phyloP scores from a whole-genome alignment of 2,113 vertebrate species.

The Stictonetta naevosa region DNA sequence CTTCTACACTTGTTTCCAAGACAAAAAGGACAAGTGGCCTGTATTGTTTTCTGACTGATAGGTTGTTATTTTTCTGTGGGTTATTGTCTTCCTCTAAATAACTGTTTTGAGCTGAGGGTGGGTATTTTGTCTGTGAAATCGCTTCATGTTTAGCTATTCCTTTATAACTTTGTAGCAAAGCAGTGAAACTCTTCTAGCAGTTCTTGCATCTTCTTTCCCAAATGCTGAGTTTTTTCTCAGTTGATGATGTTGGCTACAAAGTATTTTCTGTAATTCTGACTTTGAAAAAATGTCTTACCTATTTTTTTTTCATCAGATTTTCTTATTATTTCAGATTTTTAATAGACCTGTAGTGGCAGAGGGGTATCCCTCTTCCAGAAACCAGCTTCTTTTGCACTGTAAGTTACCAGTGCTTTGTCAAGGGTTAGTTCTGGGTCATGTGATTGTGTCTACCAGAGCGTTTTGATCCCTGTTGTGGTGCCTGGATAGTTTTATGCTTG shows the following conservation, averaged over 20 bases:
- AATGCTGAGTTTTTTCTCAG: neutral
- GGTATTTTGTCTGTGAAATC: accelerated
- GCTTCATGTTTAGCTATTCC: accelerated
- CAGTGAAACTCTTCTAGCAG: neutral
- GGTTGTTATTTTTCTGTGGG: neutral
- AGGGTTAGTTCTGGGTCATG: neutral
- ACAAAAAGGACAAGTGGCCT: neutral
- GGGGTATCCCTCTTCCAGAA: neutral
- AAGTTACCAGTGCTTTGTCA: neutral
- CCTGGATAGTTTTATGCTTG: neutral
- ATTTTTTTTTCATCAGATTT: neutral
- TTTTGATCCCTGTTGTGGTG: neutral
- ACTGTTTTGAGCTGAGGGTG: neutral
- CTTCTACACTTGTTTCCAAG: neutral
- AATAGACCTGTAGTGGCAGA: neutral
- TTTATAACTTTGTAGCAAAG: neutral
- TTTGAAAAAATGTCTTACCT: neutral
- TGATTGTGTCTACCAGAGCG: neutral
- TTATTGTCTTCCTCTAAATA: neutral
- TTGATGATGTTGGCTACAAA: neutral
- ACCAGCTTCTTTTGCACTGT: neutral
- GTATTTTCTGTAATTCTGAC: neutral
- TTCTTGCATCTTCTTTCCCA: neutral
- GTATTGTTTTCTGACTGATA: neutral
- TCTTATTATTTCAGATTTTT: neutral